Base-by-base conservation (phyloP, 2,797 vertebrate genomes). In the Neosilurus mollespiculum region DNA sequence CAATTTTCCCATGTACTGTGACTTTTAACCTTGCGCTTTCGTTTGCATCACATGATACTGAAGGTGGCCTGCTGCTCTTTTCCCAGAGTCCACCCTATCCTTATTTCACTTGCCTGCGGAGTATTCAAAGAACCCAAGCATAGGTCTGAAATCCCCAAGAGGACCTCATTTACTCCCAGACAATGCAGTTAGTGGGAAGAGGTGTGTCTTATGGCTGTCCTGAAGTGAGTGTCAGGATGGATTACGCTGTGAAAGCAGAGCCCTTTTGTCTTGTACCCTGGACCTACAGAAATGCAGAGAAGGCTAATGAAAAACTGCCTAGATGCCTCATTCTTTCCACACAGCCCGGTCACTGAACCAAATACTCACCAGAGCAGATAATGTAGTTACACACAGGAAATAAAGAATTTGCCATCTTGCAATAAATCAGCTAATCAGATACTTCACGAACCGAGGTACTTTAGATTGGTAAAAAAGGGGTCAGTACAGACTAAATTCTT, bases 201-300 rank as follows among this genome's bases (percentile, higher is more conserved):
- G 80, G 76, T 67, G 66, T 54, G 51, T 83, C 84, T 72, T 79
- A 51, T 34, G 16, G 16, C 18, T 59, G 82, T 72, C 61, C 61
- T 89, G 80, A 86, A 80, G 62, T 62, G 62, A 65, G 37, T 70
- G 83, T 83, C 59, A 70, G 69, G 69, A 56, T 79, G 88, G 88
- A 89, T 89, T 90, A 87, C 64, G 78, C 81, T 88, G 75, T 89
- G 78, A 86, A 90, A 90, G 83, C 88, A 87, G 75, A 65, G 80
- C 82, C 84, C 85, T 88, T 89, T 88, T 88, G 86, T 91, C 82
- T 88, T 71, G 69, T 71, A 22, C 69, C 11, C 37, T 53, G 12
- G 70, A 72, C n/a, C 49, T 72, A 53, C n/a, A 24, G 49, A 26
- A 72, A 72, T 72, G 49, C 11, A 72, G 49, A 14, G n/a, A 14